A percentile compares a stretch with the other conserved stretches of the same genome.
phyloP scores from a whole-genome alignment of 2,888 invertebrate species.

The Eretmocerus hayati region DNA sequence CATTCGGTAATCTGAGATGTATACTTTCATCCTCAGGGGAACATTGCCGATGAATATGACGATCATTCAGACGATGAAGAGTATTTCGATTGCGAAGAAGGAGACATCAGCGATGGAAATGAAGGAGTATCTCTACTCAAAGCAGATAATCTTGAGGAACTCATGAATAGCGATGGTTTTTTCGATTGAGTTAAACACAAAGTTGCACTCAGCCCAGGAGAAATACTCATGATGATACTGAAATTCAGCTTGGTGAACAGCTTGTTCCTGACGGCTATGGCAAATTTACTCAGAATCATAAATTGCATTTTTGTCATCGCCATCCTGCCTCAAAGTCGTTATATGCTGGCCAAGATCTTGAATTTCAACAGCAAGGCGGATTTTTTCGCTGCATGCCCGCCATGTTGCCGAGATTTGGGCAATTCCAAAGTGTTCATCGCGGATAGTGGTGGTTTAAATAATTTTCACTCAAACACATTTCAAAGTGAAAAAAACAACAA shows the following conservation, averaged over 20 bases:
- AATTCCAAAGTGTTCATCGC: too few species aligned
- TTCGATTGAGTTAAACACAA: background rate
- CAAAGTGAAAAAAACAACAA: too few species aligned
- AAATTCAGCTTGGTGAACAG: background rate
- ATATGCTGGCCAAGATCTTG: background rate
- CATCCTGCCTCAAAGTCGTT: background rate
- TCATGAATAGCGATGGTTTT: conserved; percentile 7
- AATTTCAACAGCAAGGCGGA: background rate
- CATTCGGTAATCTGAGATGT: too few species aligned
- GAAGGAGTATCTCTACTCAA: too few species aligned
- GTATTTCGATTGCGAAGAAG: too few species aligned
- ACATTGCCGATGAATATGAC: too few species aligned
- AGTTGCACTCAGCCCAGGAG: background rate
- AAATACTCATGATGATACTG: background rate
- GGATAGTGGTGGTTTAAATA: too few species aligned
- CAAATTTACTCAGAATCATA: background rate
- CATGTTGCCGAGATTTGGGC: background rate
- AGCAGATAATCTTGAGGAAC: background rate
- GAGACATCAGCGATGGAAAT: background rate
- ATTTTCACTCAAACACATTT: too few species aligned
- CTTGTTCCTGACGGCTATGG: background rate
- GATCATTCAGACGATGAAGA: too few species aligned
- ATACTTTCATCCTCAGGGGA: too few species aligned
- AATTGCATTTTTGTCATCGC: background rate
- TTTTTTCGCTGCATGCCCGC: background rate